A percentile compares a stretch with the other conserved stretches of the same genome.
These are phyloP conservation scores for Varecia variegata DNA, from an alignment of 2,797 vertebrate genomes.

Conservation along the genomic window DNA sequence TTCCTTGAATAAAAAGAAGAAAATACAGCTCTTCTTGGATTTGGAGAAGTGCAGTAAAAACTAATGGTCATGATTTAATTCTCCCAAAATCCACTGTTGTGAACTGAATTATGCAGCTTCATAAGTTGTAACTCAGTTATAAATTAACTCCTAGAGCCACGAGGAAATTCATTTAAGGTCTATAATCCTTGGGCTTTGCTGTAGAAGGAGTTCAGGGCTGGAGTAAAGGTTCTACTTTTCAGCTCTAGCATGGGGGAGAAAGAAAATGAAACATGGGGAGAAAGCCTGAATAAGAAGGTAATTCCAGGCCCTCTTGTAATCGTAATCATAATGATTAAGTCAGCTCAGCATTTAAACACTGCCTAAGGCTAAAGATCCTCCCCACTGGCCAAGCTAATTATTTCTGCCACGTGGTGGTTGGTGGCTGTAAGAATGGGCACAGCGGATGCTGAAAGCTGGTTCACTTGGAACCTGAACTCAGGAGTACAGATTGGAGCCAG, in stretches of 20 bases:
- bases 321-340: neutral
- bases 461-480: neutral
- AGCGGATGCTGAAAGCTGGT: rapidly evolving
- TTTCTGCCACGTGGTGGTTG: neutral
- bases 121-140: conserved; percentile 22
- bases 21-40: conserved; percentile 22
- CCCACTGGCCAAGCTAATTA: neutral
- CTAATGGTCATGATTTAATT: conserved; percentile 39
- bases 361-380: neutral
- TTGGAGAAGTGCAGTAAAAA: conserved; percentile 35
- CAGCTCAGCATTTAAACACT: neutral
- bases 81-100: neutral
- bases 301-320: neutral
- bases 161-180: conserved; percentile 5
- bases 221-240: neutral
- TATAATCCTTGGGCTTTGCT: conserved; percentile 23
- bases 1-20: conserved; percentile 22
- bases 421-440: neutral
- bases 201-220: neutral
- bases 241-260: neutral
- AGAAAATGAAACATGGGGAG: neutral
- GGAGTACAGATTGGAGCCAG: neutral
- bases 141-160: conserved; percentile 52
- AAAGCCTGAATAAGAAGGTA: neutral
- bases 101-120: conserved; percentile 60